A percentile compares a stretch with the other conserved stretches of the same genome.
phyloP scores from a whole-genome alignment of 2,888 invertebrate species.

The Amphipoea lucens region DNA sequence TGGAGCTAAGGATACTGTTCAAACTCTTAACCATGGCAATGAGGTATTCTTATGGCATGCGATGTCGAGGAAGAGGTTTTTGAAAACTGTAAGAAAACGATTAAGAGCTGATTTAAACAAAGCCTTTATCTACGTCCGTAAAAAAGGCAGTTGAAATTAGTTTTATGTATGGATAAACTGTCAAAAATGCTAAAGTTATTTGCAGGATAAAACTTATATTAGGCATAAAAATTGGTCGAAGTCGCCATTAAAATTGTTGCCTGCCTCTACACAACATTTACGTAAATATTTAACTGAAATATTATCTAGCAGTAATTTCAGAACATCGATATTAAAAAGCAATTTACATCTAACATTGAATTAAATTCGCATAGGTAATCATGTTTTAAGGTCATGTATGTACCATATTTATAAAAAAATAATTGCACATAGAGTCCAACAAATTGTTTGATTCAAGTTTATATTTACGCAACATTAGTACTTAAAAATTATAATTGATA shows the following conservation, averaged over 20 bases:
- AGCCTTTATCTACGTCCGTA: background rate
- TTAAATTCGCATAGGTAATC: conserved; percentile 3
- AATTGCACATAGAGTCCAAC: conserved; percentile 2
- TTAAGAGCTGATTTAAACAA: background rate
- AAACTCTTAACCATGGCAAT: background rate
- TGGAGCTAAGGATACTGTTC: background rate
- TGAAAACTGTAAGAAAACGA: background rate
- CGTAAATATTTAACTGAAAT: background rate
- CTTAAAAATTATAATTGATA: background rate
- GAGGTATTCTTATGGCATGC: background rate
- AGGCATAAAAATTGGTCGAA: too few relatives aligned
- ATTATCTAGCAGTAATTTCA: conserved; percentile 15
- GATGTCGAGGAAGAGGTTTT: background rate
- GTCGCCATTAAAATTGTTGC: background rate
- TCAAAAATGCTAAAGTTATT: background rate
- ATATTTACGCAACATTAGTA: conserved; percentile 14
- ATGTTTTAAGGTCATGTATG: conserved; percentile 8
- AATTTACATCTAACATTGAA: conserved; percentile 27
- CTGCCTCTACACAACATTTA: background rate
- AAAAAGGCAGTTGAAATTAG: background rate
- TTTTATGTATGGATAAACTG: background rate
- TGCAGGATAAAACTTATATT: too few relatives aligned
- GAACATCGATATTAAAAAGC: conserved; percentile 26
- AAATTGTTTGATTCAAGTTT: conserved; percentile 10
- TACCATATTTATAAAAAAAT: conserved; percentile 8